Evolutionary conservation across 2,113 vertebrate genomes (phyloP), one percentile per base, ranked within the genome.

Genomic region (Turdus rufiventris): DNA sequence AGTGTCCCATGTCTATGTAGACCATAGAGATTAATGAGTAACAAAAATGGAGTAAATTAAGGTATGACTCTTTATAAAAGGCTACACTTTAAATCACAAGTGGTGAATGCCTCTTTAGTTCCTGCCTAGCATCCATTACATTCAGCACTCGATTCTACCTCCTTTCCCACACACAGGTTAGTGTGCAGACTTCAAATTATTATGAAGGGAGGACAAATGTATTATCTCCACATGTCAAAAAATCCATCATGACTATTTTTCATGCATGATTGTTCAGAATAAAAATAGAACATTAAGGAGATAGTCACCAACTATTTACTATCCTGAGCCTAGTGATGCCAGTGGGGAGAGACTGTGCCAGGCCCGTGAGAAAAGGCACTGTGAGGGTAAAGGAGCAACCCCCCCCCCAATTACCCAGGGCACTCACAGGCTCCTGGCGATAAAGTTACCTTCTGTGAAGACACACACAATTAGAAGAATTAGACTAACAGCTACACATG

Each of bases 391-490:
- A 75, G 68, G 10, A 86, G 43, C 50, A 40, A 4, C 36, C 7
- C 36, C 7, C n/a, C 56, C 3, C 0, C 33, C 77, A 60, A 71
- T 60, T 47, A 54, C 20, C 51, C 18, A 3, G 76, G 72, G 80
- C 84, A 50, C 80, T 86, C 61, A 14, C 8, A 10, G 84, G 72
- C 86, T 77, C 73, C 10, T 13, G 33, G 77, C 87, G 84, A 89
- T 62, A 18, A 76, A 88, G 72, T 63, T 25, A 62, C 48, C 81
- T 70, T 67, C 93, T 81, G 84, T 34, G 56, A 71, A 67, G 74
- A 82, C 48, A 61, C 89, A 53, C 79, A 89, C 68, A 63, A 93
- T 89, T 77, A 89, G 76, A 73, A 86, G 68, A 91, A 88, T 93
- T 87, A 89, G 80, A 75, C 76, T 45, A 96, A 73, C 48, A 78